Conservation (phyloP, 1,140 invertebrate species). For the Caenorhabditis tropicalis region DNA sequence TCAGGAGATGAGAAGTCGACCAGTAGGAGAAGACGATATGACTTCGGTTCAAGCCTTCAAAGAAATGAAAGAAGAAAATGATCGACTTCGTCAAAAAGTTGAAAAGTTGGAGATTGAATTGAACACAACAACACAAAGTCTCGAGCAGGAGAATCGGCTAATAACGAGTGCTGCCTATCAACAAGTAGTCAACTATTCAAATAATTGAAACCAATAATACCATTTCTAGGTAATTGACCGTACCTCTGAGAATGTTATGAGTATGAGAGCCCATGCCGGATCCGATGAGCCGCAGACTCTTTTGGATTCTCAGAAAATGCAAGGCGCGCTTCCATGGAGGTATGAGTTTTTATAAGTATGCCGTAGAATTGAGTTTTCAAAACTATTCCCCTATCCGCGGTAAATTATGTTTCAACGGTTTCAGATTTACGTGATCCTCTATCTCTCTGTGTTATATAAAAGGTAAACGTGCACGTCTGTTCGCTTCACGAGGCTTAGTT, state of each 20-base stretch:
- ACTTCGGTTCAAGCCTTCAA: slow-evolving; percentile 28
- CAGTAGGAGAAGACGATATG: neutral
- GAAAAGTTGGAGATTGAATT: neutral
- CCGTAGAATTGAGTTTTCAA: neutral
- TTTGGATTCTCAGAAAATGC: neutral
- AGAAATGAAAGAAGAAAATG: slow-evolving; percentile 30
- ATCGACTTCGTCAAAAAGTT: neutral
- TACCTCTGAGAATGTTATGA: neutral
- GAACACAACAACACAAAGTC: neutral
- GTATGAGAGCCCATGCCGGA: slow-evolving; percentile 6
- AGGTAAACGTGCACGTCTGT: slow-evolving; percentile 34
- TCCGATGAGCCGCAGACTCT: neutral
- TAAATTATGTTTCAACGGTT: slow-evolving; percentile 3
- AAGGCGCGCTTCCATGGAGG: neutral
- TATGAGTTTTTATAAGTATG: neutral
- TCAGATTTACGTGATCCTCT: slow-evolving; percentile 29
- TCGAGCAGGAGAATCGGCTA: slow-evolving; percentile 31
- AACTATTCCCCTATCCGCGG: neutral
- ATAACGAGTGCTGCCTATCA: slow-evolving; percentile 15
- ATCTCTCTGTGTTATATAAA: slow-evolving; percentile 32
- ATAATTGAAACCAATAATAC: neutral
- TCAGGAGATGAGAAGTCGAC: neutral
- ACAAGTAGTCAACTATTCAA: neutral
- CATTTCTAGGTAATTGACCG: neutral
- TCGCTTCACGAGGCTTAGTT: neutral